Percentiles rank a stretch among this genome's conserved stretches.
Conservation (phyloP, 2,888 invertebrate genomes). For the Chydorus sphaericus region DNA sequence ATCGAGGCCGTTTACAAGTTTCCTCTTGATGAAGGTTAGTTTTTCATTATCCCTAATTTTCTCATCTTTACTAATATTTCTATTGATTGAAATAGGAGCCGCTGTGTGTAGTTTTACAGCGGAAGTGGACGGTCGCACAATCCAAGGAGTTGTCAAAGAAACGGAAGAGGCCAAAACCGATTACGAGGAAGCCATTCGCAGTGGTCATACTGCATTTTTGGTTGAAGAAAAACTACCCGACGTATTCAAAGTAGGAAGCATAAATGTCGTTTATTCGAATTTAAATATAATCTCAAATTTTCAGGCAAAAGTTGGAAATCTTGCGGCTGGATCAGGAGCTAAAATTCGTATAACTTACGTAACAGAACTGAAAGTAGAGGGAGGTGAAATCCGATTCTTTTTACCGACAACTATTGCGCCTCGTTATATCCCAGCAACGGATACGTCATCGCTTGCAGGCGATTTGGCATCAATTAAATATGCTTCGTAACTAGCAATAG, state of each 20-base stretch:
- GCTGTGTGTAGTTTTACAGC: conserved; percentile 20
- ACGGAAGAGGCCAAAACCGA: conserved; percentile 11
- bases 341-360: conserved; percentile 21
- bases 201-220: conserved; percentile 14
- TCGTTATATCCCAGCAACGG: conserved; percentile 19
- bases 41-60: neutral
- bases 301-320: conserved; percentile 18
- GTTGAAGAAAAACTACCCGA: conserved; percentile 14
- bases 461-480: conserved; percentile 19
- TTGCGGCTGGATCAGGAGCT: conserved; percentile 20
- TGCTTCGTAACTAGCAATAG: conserved; percentile 11
- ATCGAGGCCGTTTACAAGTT: conserved; percentile 22
- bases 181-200: conserved; percentile 15
- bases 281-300: neutral
- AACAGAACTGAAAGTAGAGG: conserved; percentile 21
- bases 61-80: neutral
- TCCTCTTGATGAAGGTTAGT: conserved; percentile 20
- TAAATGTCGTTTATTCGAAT: neutral
- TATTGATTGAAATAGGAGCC: conserved; percentile 4
- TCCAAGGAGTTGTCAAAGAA: conserved; percentile 15
- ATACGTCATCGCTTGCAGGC: conserved; percentile 17
- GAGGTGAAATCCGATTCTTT: conserved; percentile 20
- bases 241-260: conserved; percentile 11
- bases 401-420: conserved; percentile 23
- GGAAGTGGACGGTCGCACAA: conserved; percentile 17